Conservation (phyloP, 1,140 invertebrate species). For the Telenomus remus region DNA sequence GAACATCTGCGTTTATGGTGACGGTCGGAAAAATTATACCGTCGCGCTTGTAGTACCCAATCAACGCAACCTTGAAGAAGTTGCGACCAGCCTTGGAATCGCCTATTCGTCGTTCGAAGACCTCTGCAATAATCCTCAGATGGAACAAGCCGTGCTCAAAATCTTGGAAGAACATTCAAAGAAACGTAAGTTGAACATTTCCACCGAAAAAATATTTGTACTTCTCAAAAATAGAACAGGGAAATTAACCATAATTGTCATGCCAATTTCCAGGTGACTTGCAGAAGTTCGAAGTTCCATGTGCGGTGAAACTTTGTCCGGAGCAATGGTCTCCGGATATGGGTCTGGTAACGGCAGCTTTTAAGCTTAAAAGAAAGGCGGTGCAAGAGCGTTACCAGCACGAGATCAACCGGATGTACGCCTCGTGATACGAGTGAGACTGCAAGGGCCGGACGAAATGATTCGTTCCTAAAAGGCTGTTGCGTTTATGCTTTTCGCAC, state of each 20-base stretch:
- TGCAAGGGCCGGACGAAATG: constrained; percentile 25
- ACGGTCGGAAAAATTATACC: constrained; percentile 87
- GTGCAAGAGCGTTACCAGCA: constrained; percentile 94
- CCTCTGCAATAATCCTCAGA: constrained; percentile 81
- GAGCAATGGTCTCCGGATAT: constrained; percentile 97
- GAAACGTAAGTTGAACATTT: constrained; percentile 81
- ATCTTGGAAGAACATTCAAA: constrained; percentile 87
- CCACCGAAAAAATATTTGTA: not conserved
- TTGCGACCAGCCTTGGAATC: constrained; percentile 81
- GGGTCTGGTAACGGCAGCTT: constrained; percentile 97
- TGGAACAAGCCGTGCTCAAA: constrained; percentile 87
- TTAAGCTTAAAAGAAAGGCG: constrained; percentile 96
- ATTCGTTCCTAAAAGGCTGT: constrained; percentile 1
- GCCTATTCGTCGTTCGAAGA: constrained; percentile 80
- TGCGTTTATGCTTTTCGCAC: not conserved
- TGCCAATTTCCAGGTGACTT: constrained; percentile 82
- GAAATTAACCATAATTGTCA: no score
- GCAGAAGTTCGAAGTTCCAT: constrained; percentile 94
- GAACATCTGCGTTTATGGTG: constrained; percentile 96
- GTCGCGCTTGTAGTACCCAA: constrained; percentile 95
- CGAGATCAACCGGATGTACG: constrained; percentile 95
- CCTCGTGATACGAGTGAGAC: constrained; percentile 80
- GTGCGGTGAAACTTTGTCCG: constrained; percentile 89
- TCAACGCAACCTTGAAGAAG: constrained; percentile 80
- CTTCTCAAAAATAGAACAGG: constrained; percentile 1